Conservation (phyloP, 2,113 vertebrate species). For the Megalops atlanticus region DNA sequence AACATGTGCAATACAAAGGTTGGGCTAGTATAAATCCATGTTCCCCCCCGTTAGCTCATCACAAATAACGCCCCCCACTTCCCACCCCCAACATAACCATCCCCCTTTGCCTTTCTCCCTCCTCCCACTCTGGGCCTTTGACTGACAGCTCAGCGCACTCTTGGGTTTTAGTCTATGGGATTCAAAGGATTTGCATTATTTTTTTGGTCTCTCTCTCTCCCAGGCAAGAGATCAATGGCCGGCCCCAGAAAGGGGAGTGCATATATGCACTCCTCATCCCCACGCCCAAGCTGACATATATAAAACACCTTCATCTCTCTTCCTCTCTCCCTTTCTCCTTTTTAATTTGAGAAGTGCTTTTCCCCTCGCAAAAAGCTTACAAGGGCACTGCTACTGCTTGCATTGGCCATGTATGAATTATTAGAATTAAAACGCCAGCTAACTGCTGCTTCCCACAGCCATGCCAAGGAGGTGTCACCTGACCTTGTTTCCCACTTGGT, state of each 20-base stretch:
- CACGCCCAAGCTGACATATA: no score
- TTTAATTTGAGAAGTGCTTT: constrained; percentile 11
- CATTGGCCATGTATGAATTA: not conserved
- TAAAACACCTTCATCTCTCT: not conserved
- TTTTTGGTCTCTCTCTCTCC: not conserved
- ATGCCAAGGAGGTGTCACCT: not conserved
- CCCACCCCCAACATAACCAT: not conserved
- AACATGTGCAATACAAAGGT: not conserved
- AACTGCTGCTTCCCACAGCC: not conserved
- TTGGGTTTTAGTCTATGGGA: not conserved
- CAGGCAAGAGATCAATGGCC: not conserved
- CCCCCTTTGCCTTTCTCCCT: no score
- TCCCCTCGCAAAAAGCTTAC: not conserved
- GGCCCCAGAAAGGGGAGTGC: not conserved
- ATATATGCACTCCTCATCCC: not conserved
- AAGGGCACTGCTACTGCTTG: not conserved
- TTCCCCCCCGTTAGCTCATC: not conserved
- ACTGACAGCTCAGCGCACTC: not conserved
- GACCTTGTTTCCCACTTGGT: not conserved
- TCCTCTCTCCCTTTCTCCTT: not conserved
- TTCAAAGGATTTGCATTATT: constrained; percentile 4
- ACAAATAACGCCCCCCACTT: not conserved
- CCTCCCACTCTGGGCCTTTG: not conserved
- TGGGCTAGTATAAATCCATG: not conserved
- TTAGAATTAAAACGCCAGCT: not conserved